phyloP scores from a whole-genome alignment of 2,113 vertebrate genomes.

The Brienomyrus longianalis region DNA sequence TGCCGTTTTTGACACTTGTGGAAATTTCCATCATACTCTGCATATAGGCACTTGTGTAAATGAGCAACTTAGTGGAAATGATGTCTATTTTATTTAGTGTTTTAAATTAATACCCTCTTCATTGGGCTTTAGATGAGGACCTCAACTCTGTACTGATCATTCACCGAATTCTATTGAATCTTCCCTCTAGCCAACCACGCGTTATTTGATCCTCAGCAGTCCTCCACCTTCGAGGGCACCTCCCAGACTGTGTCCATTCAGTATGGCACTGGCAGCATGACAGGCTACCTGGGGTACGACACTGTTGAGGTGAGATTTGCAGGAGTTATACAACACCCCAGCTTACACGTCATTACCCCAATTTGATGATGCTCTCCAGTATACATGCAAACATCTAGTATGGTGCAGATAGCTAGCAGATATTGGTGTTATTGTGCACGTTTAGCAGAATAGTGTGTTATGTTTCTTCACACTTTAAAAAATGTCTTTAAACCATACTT shows the following conservation, averaged over 20 bases:
- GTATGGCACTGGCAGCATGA: constrained; percentile 57
- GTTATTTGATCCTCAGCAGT: constrained; percentile 40
- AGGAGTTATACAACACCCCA: background rate
- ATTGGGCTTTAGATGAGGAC: background rate
- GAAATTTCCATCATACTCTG: constrained; percentile 56
- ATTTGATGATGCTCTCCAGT: background rate
- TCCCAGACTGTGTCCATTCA: constrained; percentile 40
- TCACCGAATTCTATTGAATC: background rate
- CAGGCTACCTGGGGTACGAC: constrained; percentile 42
- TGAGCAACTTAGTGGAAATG: background rate
- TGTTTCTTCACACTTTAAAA: background rate
- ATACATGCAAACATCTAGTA: background rate
- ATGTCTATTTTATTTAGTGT: background rate
- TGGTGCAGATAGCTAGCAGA: too few species aligned
- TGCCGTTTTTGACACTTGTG: constrained; percentile 49
- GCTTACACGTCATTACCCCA: background rate
- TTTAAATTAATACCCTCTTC: background rate
- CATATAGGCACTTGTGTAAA: background rate
- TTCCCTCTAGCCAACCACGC: constrained; percentile 43
- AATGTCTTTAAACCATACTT: background rate
- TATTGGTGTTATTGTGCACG: too few species aligned
- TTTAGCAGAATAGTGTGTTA: background rate
- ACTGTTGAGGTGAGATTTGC: constrained; percentile 39
- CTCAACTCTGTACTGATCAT: background rate
- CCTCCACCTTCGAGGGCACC: constrained; percentile 33